phyloP scores from a whole-genome alignment of 2,113 vertebrate genomes.

The Cathartes aura region DNA sequence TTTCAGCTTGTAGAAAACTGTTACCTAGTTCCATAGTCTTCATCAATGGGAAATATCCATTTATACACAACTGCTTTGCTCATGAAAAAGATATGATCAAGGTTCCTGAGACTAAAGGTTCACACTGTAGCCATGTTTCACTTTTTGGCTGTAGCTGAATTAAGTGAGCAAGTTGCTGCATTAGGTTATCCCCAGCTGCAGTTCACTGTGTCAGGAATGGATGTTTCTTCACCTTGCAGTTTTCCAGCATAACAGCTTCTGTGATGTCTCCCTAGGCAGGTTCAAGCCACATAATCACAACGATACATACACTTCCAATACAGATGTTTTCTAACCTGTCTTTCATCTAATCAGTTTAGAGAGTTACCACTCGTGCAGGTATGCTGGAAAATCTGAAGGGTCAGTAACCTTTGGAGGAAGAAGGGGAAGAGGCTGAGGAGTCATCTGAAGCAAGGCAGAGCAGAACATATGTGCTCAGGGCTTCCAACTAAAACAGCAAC shows the following conservation, averaged over 20 bases:
- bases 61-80: not conserved
- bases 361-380: accelerated
- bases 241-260: not conserved
- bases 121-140: not conserved
- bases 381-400: not conserved
- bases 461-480: not conserved
- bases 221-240: not conserved
- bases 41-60: not conserved
- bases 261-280: not conserved
- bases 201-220: not conserved
- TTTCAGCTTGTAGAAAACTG: not conserved
- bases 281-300: not conserved
- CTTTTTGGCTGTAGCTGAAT: not conserved
- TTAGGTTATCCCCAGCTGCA: not conserved
- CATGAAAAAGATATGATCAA: not conserved
- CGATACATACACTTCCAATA: accelerated
- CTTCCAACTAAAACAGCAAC: not conserved
- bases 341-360: not conserved
- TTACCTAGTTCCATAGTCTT: not conserved
- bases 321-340: not conserved
- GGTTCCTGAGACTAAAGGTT: not conserved
- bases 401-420: not conserved
- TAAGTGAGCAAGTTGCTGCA: not conserved
- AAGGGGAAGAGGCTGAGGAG: not conserved
- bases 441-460: not conserved